These are phyloP conservation scores for Chiroxiphia lanceolata DNA, from an alignment of 2,797 vertebrate species.

Conservation along the genomic window DNA sequence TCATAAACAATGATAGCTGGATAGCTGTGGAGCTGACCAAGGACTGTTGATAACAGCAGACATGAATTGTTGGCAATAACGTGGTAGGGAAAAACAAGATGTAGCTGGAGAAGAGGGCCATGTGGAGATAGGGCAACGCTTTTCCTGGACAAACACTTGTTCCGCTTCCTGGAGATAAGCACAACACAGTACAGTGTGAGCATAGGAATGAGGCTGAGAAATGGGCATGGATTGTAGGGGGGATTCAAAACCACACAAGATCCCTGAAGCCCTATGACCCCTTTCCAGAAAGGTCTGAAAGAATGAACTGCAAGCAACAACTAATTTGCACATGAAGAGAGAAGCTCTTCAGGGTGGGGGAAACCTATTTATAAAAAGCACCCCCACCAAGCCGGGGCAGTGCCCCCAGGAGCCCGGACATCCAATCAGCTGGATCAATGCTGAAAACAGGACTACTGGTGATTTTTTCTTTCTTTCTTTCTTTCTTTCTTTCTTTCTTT, in stretches of 20 bases:
- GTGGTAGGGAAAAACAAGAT: neutral
- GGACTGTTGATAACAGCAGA: neutral
- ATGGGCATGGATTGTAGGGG: neutral
- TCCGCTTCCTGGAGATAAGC: neutral
- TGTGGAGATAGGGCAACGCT: neutral
- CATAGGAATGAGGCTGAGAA: rapidly evolving
- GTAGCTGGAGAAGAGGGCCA: neutral
- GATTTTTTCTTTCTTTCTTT: too few species aligned
- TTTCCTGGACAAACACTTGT: neutral
- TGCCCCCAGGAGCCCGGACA: neutral
- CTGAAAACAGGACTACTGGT: neutral
- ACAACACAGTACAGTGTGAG: rapidly evolving
- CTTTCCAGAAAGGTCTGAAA: neutral
- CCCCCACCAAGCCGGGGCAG: neutral
- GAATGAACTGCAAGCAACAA: neutral
- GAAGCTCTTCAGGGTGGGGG: neutral
- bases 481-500: too few species aligned
- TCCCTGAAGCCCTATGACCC: rapidly evolving
- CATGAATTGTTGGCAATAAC: neutral
- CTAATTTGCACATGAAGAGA: neutral
- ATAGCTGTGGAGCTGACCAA: neutral
- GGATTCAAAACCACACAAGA: neutral
- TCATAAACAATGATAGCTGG: neutral
- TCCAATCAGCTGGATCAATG: neutral
- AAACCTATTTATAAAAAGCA: neutral